These are phyloP conservation scores for Ophraella communa DNA, from an alignment of 2,888 invertebrate species.

Conservation along the genomic window DNA sequence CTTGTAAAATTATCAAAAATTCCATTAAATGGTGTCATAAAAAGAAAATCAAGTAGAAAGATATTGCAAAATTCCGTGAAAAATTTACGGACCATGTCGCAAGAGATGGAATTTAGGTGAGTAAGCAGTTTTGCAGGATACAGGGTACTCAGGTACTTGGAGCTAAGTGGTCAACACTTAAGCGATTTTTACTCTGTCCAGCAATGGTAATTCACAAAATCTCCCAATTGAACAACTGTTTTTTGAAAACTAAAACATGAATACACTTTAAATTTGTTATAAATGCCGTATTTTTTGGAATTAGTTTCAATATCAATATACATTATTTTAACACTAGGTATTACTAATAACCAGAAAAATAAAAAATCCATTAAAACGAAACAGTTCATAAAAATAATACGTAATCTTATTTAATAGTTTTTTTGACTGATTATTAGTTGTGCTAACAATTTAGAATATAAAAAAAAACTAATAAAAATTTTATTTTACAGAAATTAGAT, in stretches of 20 bases:
- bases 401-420: too few species aligned
- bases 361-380: too few species aligned
- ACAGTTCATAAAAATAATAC: too few species aligned
- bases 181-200: conserved; percentile 55
- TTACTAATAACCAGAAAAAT: too few species aligned
- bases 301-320: too few species aligned
- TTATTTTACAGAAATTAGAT: too few species aligned
- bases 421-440: too few species aligned
- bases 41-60: conserved; percentile 23
- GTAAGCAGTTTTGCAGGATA: conserved; percentile 42
- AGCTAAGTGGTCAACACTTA: conserved; percentile 54
- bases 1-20: conserved; percentile 15
- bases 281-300: too few species aligned
- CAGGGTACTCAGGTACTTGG: conserved; percentile 59
- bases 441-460: too few species aligned
- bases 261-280: too few species aligned
- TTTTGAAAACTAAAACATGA: neutral
- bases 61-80: conserved; percentile 27
- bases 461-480: too few species aligned
- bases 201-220: conserved; percentile 50
- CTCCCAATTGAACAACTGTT: conserved; percentile 5
- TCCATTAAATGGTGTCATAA: conserved; percentile 26
- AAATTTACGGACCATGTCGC: conserved; percentile 42
- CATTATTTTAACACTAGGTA: too few species aligned
- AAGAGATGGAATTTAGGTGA: conserved; percentile 37